Percentiles rank a stretch among this genome's conserved stretches.
Evolutionary conservation across 2,888 invertebrate genomes (phyloP).

Genomic region (Iselma pallidipennis): DNA sequence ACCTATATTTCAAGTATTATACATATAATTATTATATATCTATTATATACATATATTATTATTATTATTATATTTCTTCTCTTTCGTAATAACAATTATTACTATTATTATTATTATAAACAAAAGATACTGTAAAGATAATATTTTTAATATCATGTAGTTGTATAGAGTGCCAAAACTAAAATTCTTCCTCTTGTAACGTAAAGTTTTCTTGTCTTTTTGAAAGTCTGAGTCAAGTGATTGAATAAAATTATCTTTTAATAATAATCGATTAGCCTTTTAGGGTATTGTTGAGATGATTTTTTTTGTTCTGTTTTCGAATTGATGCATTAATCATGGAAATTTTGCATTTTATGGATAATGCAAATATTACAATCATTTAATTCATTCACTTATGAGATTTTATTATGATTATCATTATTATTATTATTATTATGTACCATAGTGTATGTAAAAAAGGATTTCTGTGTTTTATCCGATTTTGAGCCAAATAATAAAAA

Average conservation of each 20-base stretch:
- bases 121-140: slow-evolving; percentile 31
- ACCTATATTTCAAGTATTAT: slow-evolving; percentile 10
- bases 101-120: neutral
- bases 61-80: neutral
- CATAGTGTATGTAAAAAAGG: slow-evolving; percentile 25
- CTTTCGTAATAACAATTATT: slow-evolving; percentile 6
- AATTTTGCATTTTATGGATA: neutral
- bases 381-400: slow-evolving; percentile 14
- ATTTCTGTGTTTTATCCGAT: slow-evolving; percentile 26
- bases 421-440: no score
- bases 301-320: slow-evolving; percentile 2
- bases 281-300: slow-evolving; percentile 15
- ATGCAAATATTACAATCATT: neutral
- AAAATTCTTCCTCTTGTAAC: slow-evolving; percentile 26
- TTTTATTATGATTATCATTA: no score
- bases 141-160: slow-evolving; percentile 42
- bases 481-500: slow-evolving; percentile 26
- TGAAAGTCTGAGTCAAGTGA: slow-evolving; percentile 37
- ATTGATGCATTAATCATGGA: slow-evolving; percentile 5
- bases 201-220: slow-evolving; percentile 34
- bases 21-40: neutral
- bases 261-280: slow-evolving; percentile 19
- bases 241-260: slow-evolving; percentile 27
- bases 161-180: slow-evolving; percentile 14
- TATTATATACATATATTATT: neutral